Conservation (phyloP, 2,888 invertebrate species). For the Sepiola atlantica region DNA sequence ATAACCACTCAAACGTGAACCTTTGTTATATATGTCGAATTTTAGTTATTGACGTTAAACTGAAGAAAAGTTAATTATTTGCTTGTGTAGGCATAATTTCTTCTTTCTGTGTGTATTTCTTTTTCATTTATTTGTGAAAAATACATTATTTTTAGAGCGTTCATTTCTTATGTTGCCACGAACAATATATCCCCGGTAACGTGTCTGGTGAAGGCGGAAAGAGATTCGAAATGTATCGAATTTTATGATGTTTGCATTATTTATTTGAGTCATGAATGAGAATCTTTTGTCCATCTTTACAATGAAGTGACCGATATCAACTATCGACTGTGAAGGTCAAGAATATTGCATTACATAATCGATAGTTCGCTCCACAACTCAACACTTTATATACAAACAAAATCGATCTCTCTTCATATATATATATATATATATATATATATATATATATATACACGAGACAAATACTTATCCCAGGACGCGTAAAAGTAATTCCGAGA, state of each 20-base stretch:
- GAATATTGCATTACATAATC: not conserved
- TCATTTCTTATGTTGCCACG: not conserved
- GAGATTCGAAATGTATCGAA: not conserved
- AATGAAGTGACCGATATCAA: not conserved
- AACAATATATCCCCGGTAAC: not conserved
- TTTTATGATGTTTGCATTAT: not conserved
- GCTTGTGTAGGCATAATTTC: too few species aligned
- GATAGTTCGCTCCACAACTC: not conserved
- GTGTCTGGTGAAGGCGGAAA: not conserved
- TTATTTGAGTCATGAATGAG: not conserved
- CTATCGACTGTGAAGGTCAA: not conserved
- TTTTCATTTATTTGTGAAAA: too few species aligned
- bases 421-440: not conserved
- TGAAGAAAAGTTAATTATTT: not conserved
- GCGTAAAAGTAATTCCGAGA: too few species aligned
- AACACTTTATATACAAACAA: not conserved
- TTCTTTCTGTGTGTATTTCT: too few species aligned
- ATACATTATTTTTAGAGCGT: too few species aligned
- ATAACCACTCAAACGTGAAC: too few species aligned
- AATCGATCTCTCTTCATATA: not conserved
- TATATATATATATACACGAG: not conserved
- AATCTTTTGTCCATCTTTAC: not conserved
- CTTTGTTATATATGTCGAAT: too few species aligned
- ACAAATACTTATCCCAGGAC: too few species aligned
- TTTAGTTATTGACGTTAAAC: not conserved